These are phyloP conservation scores for Perodicticus potto DNA, from an alignment of 2,797 vertebrate genomes.

Conservation along the genomic window DNA sequence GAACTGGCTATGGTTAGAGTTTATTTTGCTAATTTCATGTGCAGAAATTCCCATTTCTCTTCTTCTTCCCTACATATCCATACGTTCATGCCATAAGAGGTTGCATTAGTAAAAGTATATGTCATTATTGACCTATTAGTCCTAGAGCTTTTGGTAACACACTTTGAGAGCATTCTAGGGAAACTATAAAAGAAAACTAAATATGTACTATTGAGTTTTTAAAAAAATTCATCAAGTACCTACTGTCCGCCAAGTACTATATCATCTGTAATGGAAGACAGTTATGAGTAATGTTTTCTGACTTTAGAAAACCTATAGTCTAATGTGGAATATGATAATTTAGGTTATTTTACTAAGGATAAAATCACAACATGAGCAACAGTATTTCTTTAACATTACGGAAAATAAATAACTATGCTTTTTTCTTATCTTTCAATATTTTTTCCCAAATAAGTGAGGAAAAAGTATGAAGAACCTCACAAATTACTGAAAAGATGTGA, in stretches of 20 bases:
- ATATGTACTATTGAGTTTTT: neutral
- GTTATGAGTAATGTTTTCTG: constrained; percentile 33
- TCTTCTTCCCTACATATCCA: neutral
- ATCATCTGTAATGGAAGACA: constrained; percentile 11
- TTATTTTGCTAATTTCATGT: constrained; percentile 59
- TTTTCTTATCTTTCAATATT: constrained; percentile 47
- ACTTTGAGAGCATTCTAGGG: constrained; percentile 39
- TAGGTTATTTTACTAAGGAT: constrained; percentile 14
- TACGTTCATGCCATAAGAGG: constrained; percentile 44
- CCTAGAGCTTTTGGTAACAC: constrained; percentile 44
- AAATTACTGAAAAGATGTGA: neutral
- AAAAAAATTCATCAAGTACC: neutral
- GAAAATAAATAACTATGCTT: constrained; percentile 23
- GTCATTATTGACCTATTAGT: constrained; percentile 42
- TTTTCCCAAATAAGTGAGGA: neutral
- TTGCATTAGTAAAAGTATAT: constrained; percentile 43
- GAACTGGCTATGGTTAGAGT: constrained; percentile 6
- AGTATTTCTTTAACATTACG: constrained; percentile 5
- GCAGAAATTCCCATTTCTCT: neutral
- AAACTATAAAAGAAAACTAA: constrained; percentile 55
- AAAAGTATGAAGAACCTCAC: neutral
- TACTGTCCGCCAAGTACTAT: neutral
- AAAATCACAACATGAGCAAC: constrained; percentile 17
- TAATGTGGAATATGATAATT: neutral
- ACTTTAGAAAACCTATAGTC: neutral